Evolutionary conservation across 1,140 invertebrate genomes (phyloP), one percentile per base, ranked within the genome.

Genomic region (Trichoplusia ni): DNA sequence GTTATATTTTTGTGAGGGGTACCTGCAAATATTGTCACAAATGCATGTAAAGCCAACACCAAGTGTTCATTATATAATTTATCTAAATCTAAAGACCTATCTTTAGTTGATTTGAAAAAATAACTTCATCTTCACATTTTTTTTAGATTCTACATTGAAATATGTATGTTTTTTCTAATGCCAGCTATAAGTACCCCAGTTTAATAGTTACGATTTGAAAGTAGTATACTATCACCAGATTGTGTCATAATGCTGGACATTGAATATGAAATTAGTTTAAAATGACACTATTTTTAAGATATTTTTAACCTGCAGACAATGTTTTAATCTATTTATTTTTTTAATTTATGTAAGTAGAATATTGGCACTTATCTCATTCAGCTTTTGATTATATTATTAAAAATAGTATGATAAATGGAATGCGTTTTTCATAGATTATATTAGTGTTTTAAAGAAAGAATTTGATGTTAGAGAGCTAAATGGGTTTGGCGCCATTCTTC

Each of bases 161-260:
- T 44, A 8, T 1, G 16, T 11, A 11, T 38, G 2, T n/a, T 38
- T 8, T 38, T 38, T n/a, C 18, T 9, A 42, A 14, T 53, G 47
- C 25, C 56, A 47, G 40, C 6, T 13, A 16, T 44, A 23, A 40
- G 11, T n/a, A 29, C 5, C 53, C 35, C 38, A 58, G 19, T 13
- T 18, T 40, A 33, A 21, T 59, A 59, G 16, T 44, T 59, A 59
- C 9, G 16, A 33, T 13, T 60, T 60, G 19, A 35, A 35, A 25
- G 40, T 60, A 58, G 25, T 47, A 35, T 21, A 31, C 16, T 23
- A 33, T 60, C 56, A 60, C 11, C 56, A 60, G 27, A 14, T 31
- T 2, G 23, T 16, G 16, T 40, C 7, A 29, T 62, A 51, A 62
- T 62, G 59, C 59, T 51, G 59, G 59, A 62, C 59, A 62, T 62